Evolutionary conservation across 2,888 invertebrate genomes (phyloP).

Genomic region (Lacanobia wlatinum): DNA sequence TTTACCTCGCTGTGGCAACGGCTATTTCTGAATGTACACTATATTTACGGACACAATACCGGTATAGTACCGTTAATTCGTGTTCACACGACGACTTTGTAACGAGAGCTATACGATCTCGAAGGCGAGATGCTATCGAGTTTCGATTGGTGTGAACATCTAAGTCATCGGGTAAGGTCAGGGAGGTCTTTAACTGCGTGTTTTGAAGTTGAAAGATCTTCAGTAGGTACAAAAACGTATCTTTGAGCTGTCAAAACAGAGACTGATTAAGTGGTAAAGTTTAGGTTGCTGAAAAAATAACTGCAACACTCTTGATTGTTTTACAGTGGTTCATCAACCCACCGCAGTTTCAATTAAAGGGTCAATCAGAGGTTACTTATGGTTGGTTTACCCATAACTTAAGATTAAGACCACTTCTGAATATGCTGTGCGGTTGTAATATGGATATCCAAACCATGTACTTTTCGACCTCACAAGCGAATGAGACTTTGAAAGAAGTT

Average conservation of each 20-base stretch:
- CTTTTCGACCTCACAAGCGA: too few relatives aligned
- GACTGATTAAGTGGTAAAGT: slow-evolving; percentile 45
- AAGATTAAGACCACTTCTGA: slow-evolving; percentile 5
- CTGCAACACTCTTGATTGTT: slow-evolving; percentile 22
- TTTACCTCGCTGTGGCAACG: slow-evolving; percentile 81
- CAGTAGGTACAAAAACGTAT: slow-evolving; percentile 14
- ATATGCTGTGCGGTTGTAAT: not conserved
- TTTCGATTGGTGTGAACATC: slow-evolving; percentile 23
- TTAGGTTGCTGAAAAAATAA: slow-evolving; percentile 30
- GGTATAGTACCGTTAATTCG: slow-evolving; percentile 71
- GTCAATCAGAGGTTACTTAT: slow-evolving; percentile 17
- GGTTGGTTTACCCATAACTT: slow-evolving; percentile 20
- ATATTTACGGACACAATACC: slow-evolving; percentile 68
- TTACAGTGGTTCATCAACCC: slow-evolving; percentile 16
- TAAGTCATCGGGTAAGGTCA: slow-evolving; percentile 39
- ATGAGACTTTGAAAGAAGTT: not conserved
- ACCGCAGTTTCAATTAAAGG: slow-evolving; percentile 13
- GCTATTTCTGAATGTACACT: slow-evolving; percentile 79
- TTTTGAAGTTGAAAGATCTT: slow-evolving; percentile 12
- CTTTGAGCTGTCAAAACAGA: slow-evolving; percentile 40
- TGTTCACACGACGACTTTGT: slow-evolving; percentile 63
- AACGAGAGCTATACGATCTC: slow-evolving; percentile 40
- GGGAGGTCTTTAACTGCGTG: slow-evolving; percentile 18
- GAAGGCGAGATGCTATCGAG: slow-evolving; percentile 31
- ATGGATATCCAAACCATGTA: too few relatives aligned